Percentiles rank a stretch among this genome's conserved stretches.
Evolutionary conservation across 2,113 vertebrate species (phyloP).

Genomic region (Chaetura pelagica): DNA sequence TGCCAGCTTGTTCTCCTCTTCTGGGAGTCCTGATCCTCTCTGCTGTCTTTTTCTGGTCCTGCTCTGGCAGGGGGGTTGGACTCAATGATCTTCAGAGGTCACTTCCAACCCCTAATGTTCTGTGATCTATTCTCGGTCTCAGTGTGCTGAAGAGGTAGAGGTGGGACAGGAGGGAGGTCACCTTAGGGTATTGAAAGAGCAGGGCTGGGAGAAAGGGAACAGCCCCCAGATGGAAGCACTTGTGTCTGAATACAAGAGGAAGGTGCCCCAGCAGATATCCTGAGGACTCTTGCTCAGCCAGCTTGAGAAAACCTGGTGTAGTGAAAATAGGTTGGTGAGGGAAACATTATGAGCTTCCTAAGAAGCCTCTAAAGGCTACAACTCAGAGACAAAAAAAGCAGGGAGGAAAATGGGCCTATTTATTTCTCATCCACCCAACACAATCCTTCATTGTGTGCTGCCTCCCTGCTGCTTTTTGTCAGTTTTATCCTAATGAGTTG

Average conservation of each 20-base stretch:
- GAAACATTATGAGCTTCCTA: background rate
- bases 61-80: no score
- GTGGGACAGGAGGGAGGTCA: background rate
- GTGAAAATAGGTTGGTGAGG: background rate
- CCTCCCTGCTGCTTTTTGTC: constrained; percentile 31
- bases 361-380: background rate
- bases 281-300: background rate
- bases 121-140: background rate
- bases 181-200: background rate
- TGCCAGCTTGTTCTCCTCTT: background rate
- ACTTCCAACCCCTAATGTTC: no score
- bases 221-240: background rate
- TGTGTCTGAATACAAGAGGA: background rate
- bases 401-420: background rate
- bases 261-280: background rate
- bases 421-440: constrained; percentile 1
- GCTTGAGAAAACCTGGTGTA: background rate
- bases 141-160: background rate
- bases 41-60: background rate
- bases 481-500: constrained; percentile 17
- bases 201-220: background rate
- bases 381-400: background rate
- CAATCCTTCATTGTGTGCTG: background rate
- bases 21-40: background rate
- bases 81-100: no score